phyloP scores from a whole-genome alignment of 2,797 vertebrate genomes.

The Acrocephalus scirpaceus region DNA sequence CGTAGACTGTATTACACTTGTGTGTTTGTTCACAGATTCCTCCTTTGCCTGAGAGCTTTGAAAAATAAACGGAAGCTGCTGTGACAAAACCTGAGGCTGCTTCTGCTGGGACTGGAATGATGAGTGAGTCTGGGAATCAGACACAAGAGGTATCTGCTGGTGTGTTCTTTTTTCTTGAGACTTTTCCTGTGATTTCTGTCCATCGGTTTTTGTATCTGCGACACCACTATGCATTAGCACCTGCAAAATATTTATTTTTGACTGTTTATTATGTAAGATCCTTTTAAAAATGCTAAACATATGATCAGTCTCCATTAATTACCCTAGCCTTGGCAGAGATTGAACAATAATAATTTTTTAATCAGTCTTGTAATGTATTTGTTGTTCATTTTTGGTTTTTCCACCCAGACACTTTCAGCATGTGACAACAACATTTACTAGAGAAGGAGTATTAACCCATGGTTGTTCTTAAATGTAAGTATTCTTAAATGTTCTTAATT shows the following conservation, averaged over 20 bases:
- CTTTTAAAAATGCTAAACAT: neutral
- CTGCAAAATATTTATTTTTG: constrained; percentile 73
- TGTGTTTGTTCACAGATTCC: constrained; percentile 90
- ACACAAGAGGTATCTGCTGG: constrained; percentile 83
- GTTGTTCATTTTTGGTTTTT: neutral
- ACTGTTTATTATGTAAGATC: neutral
- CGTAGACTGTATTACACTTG: constrained; percentile 92
- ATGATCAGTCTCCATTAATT: neutral
- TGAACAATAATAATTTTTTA: neutral
- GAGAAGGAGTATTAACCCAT: neutral
- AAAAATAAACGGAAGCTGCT: constrained; percentile 85
- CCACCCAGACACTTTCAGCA: neutral
- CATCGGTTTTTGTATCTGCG: constrained; percentile 83
- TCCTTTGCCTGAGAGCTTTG: constrained; percentile 84
- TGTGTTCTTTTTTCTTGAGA: constrained; percentile 82
- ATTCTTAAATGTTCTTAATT: no score
- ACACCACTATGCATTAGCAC: constrained; percentile 82
- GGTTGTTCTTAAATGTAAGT: neutral
- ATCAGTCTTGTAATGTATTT: neutral
- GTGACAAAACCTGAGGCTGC: constrained; percentile 84
- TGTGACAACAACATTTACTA: neutral
- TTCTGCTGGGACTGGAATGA: constrained; percentile 86
- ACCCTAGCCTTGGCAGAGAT: neutral
- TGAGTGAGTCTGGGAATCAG: constrained; percentile 81
- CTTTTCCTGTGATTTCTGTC: constrained; percentile 78